These are phyloP conservation scores for Setipinna tenuifilis DNA, from an alignment of 2,797 vertebrate genomes.

Conservation along the genomic window DNA sequence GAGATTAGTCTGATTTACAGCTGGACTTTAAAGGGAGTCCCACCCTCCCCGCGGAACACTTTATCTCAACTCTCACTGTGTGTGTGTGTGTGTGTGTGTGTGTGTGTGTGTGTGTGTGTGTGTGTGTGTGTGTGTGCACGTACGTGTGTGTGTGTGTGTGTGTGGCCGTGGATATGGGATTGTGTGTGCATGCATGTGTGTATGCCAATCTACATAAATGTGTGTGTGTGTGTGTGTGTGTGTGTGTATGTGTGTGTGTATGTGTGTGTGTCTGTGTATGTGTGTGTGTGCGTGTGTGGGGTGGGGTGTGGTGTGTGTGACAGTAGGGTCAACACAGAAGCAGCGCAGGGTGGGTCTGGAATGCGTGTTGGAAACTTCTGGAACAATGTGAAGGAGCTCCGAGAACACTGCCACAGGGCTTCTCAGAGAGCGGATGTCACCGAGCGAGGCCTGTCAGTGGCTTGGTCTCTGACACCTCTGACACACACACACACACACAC, in stretches of 20 bases:
- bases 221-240: neutral
- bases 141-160: neutral
- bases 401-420: neutral
- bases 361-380: neutral
- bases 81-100: neutral
- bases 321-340: neutral
- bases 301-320: neutral
- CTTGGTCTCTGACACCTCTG: neutral
- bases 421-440: neutral
- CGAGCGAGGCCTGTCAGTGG: neutral
- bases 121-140: neutral
- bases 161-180: neutral
- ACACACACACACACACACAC: slow-evolving; percentile 29
- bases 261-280: neutral
- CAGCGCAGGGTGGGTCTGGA: neutral
- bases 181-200: neutral
- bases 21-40: slow-evolving; percentile 5
- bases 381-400: neutral
- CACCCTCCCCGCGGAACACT: neutral
- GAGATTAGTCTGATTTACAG: neutral
- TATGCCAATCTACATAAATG: too few species aligned
- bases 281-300: neutral
- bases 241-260: neutral
- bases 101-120: neutral
- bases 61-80: neutral